phyloP scores from a whole-genome alignment of 2,888 invertebrate species.

The Drosophila pseudotakahashii region DNA sequence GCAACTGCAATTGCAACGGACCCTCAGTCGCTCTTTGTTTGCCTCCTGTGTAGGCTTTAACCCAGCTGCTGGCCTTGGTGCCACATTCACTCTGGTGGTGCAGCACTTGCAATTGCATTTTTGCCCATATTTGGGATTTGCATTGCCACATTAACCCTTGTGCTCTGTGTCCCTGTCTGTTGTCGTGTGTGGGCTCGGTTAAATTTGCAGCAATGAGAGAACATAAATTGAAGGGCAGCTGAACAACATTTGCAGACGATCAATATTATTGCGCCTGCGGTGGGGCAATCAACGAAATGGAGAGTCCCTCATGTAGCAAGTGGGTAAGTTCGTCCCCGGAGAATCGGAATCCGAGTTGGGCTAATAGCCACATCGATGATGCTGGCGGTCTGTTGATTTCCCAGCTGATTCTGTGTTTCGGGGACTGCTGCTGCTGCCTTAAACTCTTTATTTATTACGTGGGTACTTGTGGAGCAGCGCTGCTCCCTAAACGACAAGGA shows the following conservation, averaged over 20 bases:
- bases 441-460: constrained; percentile 27
- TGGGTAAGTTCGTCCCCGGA: constrained; percentile 8
- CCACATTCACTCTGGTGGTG: constrained; percentile 20
- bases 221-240: constrained; percentile 42
- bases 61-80: constrained; percentile 35
- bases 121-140: constrained; percentile 55
- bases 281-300: constrained; percentile 48
- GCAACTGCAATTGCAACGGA: constrained; percentile 29
- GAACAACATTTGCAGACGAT: constrained; percentile 40
- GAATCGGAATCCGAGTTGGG: not conserved
- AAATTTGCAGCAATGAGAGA: constrained; percentile 31
- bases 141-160: constrained; percentile 22
- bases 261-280: constrained; percentile 48
- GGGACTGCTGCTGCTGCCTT: constrained; percentile 2
- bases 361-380: constrained; percentile 7
- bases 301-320: constrained; percentile 28
- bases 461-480: not conserved
- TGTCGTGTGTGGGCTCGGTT: constrained; percentile 33
- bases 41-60: constrained; percentile 69
- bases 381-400: constrained; percentile 36
- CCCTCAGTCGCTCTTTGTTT: constrained; percentile 44
- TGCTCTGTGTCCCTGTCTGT: not conserved
- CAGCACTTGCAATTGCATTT: constrained; percentile 53
- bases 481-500: not conserved
- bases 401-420: constrained; percentile 28